A percentile compares a stretch with the other conserved stretches of the same genome.
Evolutionary conservation across 2,888 invertebrate genomes (phyloP).

Genomic region (Cheilosia urbana): DNA sequence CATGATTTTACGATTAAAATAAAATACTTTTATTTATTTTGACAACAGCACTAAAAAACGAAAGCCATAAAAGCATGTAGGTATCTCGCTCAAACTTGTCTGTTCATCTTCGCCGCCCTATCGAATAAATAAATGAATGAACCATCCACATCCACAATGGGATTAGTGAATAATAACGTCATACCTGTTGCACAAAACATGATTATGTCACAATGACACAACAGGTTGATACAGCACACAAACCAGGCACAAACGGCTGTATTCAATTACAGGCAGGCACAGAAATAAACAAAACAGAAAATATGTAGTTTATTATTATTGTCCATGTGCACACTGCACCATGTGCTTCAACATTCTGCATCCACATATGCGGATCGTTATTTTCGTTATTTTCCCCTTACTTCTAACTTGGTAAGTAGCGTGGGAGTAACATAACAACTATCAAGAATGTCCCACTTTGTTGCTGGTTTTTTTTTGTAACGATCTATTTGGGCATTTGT

Average conservation of each 20-base stretch:
- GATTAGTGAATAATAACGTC: conserved; percentile 42
- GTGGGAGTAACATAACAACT: conserved; percentile 36
- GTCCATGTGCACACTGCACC: conserved; percentile 1
- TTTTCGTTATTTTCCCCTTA: conserved; percentile 28
- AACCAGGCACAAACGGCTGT: conserved; percentile 25
- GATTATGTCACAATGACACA: conserved; percentile 47
- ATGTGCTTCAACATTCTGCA: conserved; percentile 28
- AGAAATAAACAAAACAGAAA: conserved; percentile 17
- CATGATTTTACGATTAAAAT: conserved; percentile 16
- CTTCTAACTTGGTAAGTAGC: conserved; percentile 3
- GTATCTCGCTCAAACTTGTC: neutral
- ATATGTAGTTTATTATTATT: conserved; percentile 25
- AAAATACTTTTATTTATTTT: neutral
- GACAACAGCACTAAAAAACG: neutral
- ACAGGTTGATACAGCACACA: conserved; percentile 33
- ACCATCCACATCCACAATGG: conserved; percentile 19
- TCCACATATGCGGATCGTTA: conserved; percentile 35
- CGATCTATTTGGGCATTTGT: conserved; percentile 18
- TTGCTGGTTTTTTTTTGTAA: conserved; percentile 6
- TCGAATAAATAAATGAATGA: conserved; percentile 57
- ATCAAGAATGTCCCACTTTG: conserved; percentile 48
- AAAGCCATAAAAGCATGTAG: neutral
- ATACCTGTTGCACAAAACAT: conserved; percentile 52
- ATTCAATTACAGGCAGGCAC: conserved; percentile 33
- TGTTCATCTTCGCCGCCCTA: conserved; percentile 13